phyloP scores from a whole-genome alignment of 2,888 invertebrate species.

The Incurvaria masculella region DNA sequence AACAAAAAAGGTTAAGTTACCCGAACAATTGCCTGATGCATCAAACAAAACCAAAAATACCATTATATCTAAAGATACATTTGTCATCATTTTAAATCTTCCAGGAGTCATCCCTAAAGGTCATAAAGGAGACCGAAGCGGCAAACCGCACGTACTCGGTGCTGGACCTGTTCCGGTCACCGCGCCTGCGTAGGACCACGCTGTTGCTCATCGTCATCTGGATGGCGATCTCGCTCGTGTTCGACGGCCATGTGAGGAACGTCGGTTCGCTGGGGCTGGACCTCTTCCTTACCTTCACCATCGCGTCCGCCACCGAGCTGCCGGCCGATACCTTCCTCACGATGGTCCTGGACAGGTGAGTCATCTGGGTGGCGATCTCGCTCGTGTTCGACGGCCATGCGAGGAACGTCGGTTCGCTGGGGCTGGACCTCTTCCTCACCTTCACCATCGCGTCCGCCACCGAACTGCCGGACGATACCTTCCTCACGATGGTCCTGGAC shows the following conservation, averaged over 20 bases:
- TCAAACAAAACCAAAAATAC: background rate
- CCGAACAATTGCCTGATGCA: too few relatives aligned
- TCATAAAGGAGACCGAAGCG: slow-evolving; percentile 69
- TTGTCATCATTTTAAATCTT: too few relatives aligned
- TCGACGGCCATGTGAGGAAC: slow-evolving; percentile 86
- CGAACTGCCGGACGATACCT: slow-evolving; percentile 80
- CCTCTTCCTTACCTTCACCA: slow-evolving; percentile 81
- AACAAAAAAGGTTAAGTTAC: too few relatives aligned
- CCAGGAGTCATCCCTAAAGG: slow-evolving; percentile 64
- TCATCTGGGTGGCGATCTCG: slow-evolving; percentile 87
- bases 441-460: slow-evolving; percentile 83
- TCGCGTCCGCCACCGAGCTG: slow-evolving; percentile 79
- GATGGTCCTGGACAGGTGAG: slow-evolving; percentile 62
- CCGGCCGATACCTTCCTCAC: slow-evolving; percentile 83
- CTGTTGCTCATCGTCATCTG: slow-evolving; percentile 78
- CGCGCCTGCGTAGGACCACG: slow-evolving; percentile 71
- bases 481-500: slow-evolving; percentile 73
- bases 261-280: slow-evolving; percentile 80
- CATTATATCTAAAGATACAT: slow-evolving; percentile 1
- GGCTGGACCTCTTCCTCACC: slow-evolving; percentile 78
- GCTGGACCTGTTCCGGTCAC: slow-evolving; percentile 75
- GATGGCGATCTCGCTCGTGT: slow-evolving; percentile 87
- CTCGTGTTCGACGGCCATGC: slow-evolving; percentile 87
- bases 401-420: slow-evolving; percentile 80
- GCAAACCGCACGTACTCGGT: slow-evolving; percentile 71